Base-by-base conservation (phyloP, 2,888 invertebrate species). In the Drosophila kuntzei region DNA sequence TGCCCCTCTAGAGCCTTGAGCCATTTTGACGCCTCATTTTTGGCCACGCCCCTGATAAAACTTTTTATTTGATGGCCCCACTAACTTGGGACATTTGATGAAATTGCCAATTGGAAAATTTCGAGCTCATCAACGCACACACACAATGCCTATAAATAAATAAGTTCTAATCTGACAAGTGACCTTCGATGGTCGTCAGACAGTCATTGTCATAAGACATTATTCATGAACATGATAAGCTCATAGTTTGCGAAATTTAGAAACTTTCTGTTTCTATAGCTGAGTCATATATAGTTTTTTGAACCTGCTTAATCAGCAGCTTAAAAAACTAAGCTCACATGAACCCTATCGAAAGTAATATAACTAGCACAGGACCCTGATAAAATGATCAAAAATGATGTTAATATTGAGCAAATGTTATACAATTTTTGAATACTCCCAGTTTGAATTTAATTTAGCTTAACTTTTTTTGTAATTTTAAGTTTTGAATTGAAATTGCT, bases 11-110 rank as follows among this genome's bases (percentile, higher is more conserved):
- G 12, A 29, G 53, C 62, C 63, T 64, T 32, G 44, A 60, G 71
- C 46, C 65, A 83, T 78, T 77, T 69, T 70, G 66, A 70, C 74
- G 84, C 71, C 80, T 64, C 66, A 46, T 71, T 71, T 37, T 65
- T 65, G 53, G 55, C 44, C 43, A 46, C 46, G 46, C 49, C 39
- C 32, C 47, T 34, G 16, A 5, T 25, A 43, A 32, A 51, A 43
- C 51, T 72, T 65, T 69, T 68, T 36, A 47, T 51, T 68, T 62
- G 57, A 71, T 59, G 68, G 61, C 54, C 7, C 22, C 54, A 32
- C 41, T 39, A 75, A 54, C 58, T 69, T 43, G 69, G 44, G 47
- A 46, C 46, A 63, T 60, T 64, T 72, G 18, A 27, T 43, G 36
- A 44, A 58, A 74, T 74, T 70, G 64, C 32, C 55, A 46, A 70